Percentiles rank a stretch among this genome's conserved stretches.
Conservation (phyloP, 1,140 invertebrate genomes). For the Lucilia sericata region DNA sequence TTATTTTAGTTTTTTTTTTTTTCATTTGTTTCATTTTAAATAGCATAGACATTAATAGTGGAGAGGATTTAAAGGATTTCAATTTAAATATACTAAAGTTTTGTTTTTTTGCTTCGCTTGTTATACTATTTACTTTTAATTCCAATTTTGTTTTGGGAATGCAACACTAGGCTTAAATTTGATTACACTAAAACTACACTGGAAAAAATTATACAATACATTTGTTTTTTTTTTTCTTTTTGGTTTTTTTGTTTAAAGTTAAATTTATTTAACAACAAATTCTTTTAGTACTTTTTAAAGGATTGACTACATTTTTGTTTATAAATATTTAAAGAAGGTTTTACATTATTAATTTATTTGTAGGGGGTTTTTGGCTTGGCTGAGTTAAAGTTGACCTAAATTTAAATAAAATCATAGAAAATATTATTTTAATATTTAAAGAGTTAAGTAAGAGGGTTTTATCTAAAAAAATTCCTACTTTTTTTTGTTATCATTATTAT, state of each 20-base stretch:
- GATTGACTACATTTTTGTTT: constrained; percentile 9
- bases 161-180: neutral
- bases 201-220: constrained; percentile 13
- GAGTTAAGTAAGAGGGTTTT: neutral
- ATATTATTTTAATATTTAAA: neutral
- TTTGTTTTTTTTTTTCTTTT: neutral
- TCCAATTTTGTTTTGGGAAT: neutral
- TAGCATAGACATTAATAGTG: constrained; percentile 23
- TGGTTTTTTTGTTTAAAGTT: neutral
- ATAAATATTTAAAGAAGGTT: neutral
- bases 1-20: neutral
- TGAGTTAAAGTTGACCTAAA: too few species aligned
- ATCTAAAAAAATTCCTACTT: neutral
- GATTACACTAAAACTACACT: neutral
- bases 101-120: neutral
- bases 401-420: too few species aligned
- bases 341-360: neutral
- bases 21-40: neutral
- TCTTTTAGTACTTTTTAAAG: neutral
- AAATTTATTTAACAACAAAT: constrained; percentile 21
- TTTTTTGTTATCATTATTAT: neutral
- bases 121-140: neutral
- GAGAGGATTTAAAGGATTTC: constrained; percentile 5
- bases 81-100: neutral
- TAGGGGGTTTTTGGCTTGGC: too few species aligned